Conservation (phyloP, 2,888 invertebrate species). For the Germaria angustata region DNA sequence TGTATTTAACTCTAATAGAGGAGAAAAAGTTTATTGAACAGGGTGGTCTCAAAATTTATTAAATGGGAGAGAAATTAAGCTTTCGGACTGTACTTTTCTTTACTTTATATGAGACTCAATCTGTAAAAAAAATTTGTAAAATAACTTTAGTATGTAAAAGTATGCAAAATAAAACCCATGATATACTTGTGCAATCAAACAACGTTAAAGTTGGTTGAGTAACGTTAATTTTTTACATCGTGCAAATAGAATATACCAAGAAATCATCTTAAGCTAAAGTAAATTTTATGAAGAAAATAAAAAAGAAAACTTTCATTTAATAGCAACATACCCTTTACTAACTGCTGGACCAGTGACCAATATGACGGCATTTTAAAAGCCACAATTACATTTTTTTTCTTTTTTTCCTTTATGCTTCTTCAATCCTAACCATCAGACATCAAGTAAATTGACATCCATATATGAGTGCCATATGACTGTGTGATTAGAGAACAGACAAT, state of each 20-base stretch:
- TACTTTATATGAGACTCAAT: too few species aligned
- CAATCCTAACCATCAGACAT: conserved; percentile 31
- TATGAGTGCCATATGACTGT: neutral
- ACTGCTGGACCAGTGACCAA: neutral
- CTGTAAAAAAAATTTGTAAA: too few species aligned
- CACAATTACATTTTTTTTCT: conserved; percentile 29
- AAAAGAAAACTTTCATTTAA: neutral
- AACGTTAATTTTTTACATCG: too few species aligned
- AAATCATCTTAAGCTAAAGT: too few species aligned
- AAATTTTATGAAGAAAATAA: too few species aligned
- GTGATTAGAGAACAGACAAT: conserved; percentile 22
- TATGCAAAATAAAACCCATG: too few species aligned
- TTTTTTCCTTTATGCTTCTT: conserved; percentile 5
- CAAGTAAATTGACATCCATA: conserved; percentile 30
- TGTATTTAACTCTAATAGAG: neutral
- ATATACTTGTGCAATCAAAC: too few species aligned
- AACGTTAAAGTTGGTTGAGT: too few species aligned
- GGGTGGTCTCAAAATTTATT: neutral
- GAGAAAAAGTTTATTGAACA: neutral
- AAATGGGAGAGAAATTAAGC: too few species aligned
- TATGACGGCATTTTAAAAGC: conserved; percentile 25
- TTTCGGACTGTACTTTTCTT: too few species aligned
- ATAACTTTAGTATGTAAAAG: too few species aligned
- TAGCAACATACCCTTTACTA: neutral
- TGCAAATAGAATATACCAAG: too few species aligned